Conservation (phyloP, 1,140 invertebrate species). For the Drosophila ogumai region DNA sequence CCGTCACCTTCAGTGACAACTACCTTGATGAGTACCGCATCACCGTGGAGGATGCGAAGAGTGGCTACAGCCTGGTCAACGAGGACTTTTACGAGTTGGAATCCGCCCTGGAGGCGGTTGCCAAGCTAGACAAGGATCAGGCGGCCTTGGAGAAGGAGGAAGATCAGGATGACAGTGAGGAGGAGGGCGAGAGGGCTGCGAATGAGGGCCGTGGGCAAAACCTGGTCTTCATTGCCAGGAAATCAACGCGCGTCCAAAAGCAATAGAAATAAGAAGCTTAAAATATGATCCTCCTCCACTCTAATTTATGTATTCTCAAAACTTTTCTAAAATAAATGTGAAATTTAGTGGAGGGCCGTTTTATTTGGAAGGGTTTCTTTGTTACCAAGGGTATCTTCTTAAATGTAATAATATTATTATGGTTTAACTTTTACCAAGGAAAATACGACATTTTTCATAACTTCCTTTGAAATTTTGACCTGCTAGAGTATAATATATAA, state of each 20-base stretch:
- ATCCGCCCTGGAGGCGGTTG: conserved; percentile 35
- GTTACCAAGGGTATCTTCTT: neutral
- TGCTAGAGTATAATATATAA: too few relatives aligned
- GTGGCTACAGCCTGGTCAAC: conserved; percentile 73
- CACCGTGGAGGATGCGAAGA: conserved; percentile 60
- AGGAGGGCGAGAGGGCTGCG: conserved; percentile 22
- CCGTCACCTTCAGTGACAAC: conserved; percentile 68
- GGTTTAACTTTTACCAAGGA: neutral
- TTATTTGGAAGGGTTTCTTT: neutral
- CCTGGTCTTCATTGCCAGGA: conserved; percentile 69
- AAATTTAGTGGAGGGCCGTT: neutral
- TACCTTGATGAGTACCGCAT: conserved; percentile 77
- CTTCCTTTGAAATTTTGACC: neutral
- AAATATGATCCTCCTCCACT: too few relatives aligned
- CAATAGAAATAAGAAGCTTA: neutral
- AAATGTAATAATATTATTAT: neutral
- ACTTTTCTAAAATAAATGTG: neutral
- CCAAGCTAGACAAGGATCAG: conserved; percentile 17
- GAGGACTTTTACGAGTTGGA: conserved; percentile 78
- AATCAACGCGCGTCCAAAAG: conserved; percentile 51
- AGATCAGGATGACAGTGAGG: conserved; percentile 29
- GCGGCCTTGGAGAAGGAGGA: conserved; percentile 12
- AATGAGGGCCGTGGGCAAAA: conserved; percentile 61
- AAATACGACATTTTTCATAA: neutral
- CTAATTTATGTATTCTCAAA: conserved; percentile 3